Evolutionary conservation across 2,797 vertebrate species (phyloP).

Genomic region (Falco columbarius): DNA sequence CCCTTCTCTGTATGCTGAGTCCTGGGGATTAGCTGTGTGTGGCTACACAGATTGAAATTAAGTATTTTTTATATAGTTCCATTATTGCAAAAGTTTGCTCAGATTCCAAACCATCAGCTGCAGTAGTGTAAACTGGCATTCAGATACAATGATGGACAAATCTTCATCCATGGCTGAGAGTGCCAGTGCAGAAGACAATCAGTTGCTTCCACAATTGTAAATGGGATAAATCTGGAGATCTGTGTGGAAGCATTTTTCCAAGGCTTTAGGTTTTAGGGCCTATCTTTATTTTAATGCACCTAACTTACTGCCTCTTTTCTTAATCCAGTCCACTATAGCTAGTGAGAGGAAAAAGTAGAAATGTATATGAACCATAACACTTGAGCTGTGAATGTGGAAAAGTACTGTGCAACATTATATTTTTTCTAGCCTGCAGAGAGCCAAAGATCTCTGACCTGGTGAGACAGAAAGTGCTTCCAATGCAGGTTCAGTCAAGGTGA

Average conservation of each 20-base stretch:
- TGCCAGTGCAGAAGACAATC: neutral
- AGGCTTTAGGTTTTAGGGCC: neutral
- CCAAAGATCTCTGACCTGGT: conserved; percentile 96
- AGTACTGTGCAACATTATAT: conserved; percentile 36
- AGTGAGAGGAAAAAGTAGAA: neutral
- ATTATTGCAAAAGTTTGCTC: neutral
- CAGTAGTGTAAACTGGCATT: neutral
- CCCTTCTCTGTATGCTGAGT: neutral
- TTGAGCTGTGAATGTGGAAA: conserved; percentile 25
- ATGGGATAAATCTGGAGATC: neutral
- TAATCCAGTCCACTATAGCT: neutral
- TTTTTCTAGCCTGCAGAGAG: conserved; percentile 90
- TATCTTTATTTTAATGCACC: neutral
- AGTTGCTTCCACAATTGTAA: neutral
- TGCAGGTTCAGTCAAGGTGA: conserved; percentile 89
- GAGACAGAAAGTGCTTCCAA: conserved; percentile 87
- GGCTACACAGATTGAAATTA: neutral
- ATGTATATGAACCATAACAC: neutral
- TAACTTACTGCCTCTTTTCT: neutral
- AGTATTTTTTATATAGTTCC: neutral
- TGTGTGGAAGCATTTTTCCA: neutral
- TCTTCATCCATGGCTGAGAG: neutral
- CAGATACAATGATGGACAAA: neutral
- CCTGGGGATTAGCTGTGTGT: neutral
- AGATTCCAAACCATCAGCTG: neutral